Evolutionary conservation across 2,797 vertebrate genomes (phyloP).

Genomic region (Oreochromis grahami): DNA sequence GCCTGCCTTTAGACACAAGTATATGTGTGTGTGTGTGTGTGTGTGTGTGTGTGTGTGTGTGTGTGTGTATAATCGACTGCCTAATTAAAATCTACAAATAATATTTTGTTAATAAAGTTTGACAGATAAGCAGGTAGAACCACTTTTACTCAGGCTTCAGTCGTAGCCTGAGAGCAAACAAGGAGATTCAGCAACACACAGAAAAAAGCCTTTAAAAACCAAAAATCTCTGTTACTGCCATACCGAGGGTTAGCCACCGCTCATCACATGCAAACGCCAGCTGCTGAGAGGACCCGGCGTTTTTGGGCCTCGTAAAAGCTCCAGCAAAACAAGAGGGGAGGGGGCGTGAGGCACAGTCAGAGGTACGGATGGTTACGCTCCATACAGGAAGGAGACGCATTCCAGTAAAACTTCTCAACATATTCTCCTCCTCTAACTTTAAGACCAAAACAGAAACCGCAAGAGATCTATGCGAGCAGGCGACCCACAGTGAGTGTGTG

Average conservation of each 20-base stretch:
- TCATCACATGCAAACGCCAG: conserved; percentile 56
- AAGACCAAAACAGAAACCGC: conserved; percentile 30
- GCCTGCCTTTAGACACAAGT: conserved; percentile 52
- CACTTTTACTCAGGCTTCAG: background rate
- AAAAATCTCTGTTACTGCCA: background rate
- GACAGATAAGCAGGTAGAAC: background rate
- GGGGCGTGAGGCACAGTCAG: conserved; percentile 47
- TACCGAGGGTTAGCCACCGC: conserved; percentile 18
- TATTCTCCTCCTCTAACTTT: conserved; percentile 35
- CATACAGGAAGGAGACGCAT: conserved; percentile 59
- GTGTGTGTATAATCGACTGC: background rate
- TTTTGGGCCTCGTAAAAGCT: conserved; percentile 69
- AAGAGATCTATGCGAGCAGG: conserved; percentile 13
- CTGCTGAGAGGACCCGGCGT: conserved; percentile 55
- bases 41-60: fast-evolving
- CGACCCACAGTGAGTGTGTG: background rate
- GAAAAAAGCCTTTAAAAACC: background rate
- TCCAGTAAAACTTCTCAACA: conserved; percentile 45
- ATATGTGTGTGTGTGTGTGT: background rate
- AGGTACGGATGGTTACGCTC: conserved; percentile 46
- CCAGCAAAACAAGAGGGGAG: conserved; percentile 63
- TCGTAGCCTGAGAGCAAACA: background rate
- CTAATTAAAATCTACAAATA: background rate
- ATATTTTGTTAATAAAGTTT: background rate
- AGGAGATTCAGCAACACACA: background rate